These are phyloP conservation scores for Acropternis orthonyx DNA, from an alignment of 2,797 vertebrate genomes.

Conservation along the genomic window DNA sequence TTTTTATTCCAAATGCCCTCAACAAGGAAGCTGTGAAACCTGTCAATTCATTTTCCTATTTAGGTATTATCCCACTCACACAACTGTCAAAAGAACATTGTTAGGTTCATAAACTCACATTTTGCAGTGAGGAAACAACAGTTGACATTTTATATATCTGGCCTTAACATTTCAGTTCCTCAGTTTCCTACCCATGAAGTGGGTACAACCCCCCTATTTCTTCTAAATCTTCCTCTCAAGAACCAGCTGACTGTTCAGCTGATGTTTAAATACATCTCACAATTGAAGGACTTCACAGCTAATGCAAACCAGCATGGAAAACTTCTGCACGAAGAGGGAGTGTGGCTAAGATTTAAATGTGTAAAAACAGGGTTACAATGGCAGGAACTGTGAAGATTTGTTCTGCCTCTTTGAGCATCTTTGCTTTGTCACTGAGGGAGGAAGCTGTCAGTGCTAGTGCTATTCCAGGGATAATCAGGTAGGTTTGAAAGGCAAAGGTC, in stretches of 20 bases:
- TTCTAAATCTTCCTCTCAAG: background rate
- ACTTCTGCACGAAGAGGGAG: background rate
- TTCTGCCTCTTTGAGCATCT: background rate
- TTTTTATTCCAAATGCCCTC: background rate
- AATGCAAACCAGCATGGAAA: background rate
- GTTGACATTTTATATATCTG: background rate
- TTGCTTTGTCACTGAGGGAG: background rate
- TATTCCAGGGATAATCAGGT: background rate
- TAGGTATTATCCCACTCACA: constrained; percentile 39
- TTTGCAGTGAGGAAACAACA: background rate
- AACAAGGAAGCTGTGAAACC: constrained; percentile 33
- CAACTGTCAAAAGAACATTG: constrained; percentile 47
- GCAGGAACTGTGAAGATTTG: background rate
- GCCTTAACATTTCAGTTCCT: background rate
- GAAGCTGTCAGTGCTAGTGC: background rate
- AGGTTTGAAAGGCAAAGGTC: background rate
- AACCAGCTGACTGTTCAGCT: background rate
- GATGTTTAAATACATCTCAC: background rate
- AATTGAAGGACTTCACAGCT: background rate
- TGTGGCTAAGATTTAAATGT: background rate
- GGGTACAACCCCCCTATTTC: background rate
- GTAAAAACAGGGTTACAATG: background rate
- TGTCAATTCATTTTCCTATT: constrained; percentile 37
- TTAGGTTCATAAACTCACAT: constrained; percentile 12
- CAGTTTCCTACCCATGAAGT: background rate